Conservation (phyloP, 2,113 vertebrate species). For the Syrmaticus mikado region DNA sequence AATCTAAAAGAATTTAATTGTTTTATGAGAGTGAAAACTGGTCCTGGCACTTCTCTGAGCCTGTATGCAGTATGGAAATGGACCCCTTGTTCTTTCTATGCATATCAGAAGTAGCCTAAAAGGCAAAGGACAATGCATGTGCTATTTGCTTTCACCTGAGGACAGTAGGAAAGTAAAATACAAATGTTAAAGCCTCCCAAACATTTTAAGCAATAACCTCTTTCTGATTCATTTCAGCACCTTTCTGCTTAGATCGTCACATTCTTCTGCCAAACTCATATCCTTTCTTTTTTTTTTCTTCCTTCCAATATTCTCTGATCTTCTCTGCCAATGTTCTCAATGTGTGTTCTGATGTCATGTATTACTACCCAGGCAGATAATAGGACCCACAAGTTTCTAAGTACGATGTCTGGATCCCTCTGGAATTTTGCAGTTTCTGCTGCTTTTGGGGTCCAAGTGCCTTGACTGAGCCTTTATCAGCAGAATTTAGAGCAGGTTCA, state of each 20-base stretch:
- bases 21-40: background rate
- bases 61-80: background rate
- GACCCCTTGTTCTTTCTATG: background rate
- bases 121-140: background rate
- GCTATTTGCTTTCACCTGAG: background rate
- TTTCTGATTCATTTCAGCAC: background rate
- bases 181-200: background rate
- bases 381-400: background rate
- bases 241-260: background rate
- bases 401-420: background rate
- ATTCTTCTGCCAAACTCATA: background rate
- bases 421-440: background rate
- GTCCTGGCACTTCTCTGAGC: background rate
- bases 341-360: background rate
- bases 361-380: background rate
- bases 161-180: background rate
- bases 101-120: background rate
- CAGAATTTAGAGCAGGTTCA: constrained; percentile 4
- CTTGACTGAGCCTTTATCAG: background rate
- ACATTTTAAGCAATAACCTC: background rate
- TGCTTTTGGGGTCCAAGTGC: background rate
- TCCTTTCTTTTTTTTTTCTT: background rate
- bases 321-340: background rate
- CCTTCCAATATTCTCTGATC: background rate
- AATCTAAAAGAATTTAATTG: background rate